Evolutionary conservation across 2,888 invertebrate genomes (phyloP), one percentile per base, ranked within the genome.

Genomic region (Abscondita cerata): DNA sequence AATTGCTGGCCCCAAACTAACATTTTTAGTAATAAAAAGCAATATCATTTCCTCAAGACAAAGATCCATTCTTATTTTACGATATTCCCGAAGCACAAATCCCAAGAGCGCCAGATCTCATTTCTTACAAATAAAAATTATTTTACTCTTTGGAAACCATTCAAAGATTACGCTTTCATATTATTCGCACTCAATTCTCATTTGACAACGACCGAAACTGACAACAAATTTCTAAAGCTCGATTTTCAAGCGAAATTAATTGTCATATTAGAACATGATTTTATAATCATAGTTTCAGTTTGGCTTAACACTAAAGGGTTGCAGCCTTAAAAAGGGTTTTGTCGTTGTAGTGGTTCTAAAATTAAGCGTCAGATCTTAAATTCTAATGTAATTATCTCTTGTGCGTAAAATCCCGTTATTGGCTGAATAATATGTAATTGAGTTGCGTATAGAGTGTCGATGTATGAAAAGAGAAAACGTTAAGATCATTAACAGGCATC

Each of bases 111-210:
- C 19, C 41, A 18, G 18, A 44, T 44, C 44, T 44, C 44, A 44
- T 44, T 44, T 44, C 44, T 44, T 44, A 18, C 44, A 18, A 44
- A 44, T 19, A 44, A 44, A 44, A 44, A 44, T 44, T 44, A 44
- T 44, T 44, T 19, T 18, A 44, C n/a, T 18, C 44, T 19, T 44
- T 44, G 19, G 44, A 18, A 18, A 18, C 44, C 44, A 18, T 44
- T 44, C 19, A 41, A 41, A 38, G 8, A 41, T 15, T 3, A 13
- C 18, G 16, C 41, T 41, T 16, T 12, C 11, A n/a, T 25, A 25
- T 25, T 25, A 25, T 25, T 25, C 25, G 25, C 25, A 25, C 25
- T 40, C 40, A 1, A 40, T 40, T 44, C 18, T 9, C 41, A 11
- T 44, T 44, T 44, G 44, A 18, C 16, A 4, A 11, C 15, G 16